Percentiles rank a stretch among this genome's conserved stretches.
phyloP scores from a whole-genome alignment of 2,113 vertebrate species.

The Gambusia affinis region DNA sequence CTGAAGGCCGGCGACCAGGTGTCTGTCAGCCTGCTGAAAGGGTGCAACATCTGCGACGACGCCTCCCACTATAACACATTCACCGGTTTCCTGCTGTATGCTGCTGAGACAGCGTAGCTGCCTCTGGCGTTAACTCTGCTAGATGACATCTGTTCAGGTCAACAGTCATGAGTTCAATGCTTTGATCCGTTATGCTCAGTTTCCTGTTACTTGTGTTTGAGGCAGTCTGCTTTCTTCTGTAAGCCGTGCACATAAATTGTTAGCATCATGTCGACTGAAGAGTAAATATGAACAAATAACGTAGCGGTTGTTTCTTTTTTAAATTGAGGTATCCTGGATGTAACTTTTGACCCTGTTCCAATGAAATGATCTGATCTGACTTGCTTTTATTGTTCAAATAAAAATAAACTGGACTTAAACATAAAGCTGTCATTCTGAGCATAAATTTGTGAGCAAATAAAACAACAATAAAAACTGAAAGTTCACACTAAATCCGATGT shows the following conservation, averaged over 20 bases:
- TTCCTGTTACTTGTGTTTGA: background rate
- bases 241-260: background rate
- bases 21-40: slow-evolving; percentile 45
- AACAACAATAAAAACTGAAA: background rate
- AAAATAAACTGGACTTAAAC: slow-evolving; percentile 38
- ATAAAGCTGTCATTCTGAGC: slow-evolving; percentile 1
- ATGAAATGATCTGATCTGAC: slow-evolving; percentile 1
- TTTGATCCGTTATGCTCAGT: background rate
- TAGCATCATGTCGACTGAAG: background rate
- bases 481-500: background rate
- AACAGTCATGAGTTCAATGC: background rate
- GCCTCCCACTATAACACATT: slow-evolving; percentile 76
- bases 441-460: background rate
- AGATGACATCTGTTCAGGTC: slow-evolving; percentile 1
- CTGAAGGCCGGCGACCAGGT: slow-evolving; percentile 64
- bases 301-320: background rate
- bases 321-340: background rate
- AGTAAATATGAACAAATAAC: background rate
- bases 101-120: slow-evolving; percentile 22
- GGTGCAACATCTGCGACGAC: slow-evolving; percentile 66
- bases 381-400: background rate
- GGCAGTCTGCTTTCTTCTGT: background rate
- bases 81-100: slow-evolving; percentile 76
- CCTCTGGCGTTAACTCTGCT: slow-evolving; percentile 1
- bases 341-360: background rate